Evolutionary conservation across 1,140 invertebrate genomes (phyloP).

Genomic region (Notospermus geniculatus): DNA sequence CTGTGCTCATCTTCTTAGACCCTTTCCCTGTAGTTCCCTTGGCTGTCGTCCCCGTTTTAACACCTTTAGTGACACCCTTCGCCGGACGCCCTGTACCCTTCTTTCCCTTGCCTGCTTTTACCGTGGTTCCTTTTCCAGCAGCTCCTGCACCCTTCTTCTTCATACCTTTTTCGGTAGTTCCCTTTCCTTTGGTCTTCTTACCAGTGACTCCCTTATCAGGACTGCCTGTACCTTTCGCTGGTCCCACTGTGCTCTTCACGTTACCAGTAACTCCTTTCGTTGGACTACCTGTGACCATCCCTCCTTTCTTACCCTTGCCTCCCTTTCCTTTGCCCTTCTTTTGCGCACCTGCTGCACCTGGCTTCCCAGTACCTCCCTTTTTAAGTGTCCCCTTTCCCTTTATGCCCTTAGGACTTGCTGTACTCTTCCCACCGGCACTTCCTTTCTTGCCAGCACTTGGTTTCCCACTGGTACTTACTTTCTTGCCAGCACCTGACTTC

Average conservation of each 20-base stretch:
- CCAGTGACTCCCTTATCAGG: background rate
- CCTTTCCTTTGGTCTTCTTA: background rate
- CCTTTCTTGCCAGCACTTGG: too few relatives aligned
- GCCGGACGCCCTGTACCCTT: background rate
- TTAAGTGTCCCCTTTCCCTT: too few relatives aligned
- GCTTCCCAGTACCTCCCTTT: too few relatives aligned
- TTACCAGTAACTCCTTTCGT: background rate
- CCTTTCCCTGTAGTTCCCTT: too few relatives aligned
- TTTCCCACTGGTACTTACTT: too few relatives aligned
- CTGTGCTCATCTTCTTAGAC: too few relatives aligned
- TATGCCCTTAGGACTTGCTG: too few relatives aligned
- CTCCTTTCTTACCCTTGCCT: constrained; percentile 1
- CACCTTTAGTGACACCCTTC: background rate
- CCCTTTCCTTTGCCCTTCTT: too few relatives aligned
- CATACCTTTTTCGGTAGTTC: background rate
- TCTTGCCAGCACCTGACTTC: too few relatives aligned
- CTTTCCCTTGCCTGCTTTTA: background rate
- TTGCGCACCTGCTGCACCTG: too few relatives aligned
- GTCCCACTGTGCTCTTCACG: background rate
- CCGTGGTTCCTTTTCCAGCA: background rate
- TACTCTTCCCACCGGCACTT: too few relatives aligned
- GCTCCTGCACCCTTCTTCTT: background rate
- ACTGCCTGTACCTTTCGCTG: background rate
- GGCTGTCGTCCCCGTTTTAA: background rate
- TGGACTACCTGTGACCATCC: too few relatives aligned